Conservation (phyloP, 2,888 invertebrate genomes). For the Gymnoscelis rufifasciata region DNA sequence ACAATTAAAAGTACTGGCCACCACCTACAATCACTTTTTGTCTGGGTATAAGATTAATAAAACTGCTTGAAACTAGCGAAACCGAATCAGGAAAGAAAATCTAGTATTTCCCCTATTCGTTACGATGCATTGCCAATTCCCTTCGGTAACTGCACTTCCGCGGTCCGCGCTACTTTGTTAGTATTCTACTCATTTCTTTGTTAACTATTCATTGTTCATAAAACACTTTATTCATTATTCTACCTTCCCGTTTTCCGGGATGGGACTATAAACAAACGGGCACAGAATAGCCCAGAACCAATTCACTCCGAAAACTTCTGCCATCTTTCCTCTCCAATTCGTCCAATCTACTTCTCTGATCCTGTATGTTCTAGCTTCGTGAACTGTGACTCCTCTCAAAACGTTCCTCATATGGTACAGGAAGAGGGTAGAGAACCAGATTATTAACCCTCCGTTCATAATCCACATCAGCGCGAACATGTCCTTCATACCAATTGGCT, state of each 20-base stretch:
- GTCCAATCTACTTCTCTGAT: constrained; percentile 73
- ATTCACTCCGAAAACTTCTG: constrained; percentile 82
- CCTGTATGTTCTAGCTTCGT: constrained; percentile 56
- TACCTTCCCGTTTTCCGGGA: constrained; percentile 29
- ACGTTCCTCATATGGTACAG: constrained; percentile 66
- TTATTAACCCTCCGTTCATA: constrained; percentile 38
- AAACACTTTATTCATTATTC: not conserved
- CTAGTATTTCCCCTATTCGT: constrained; percentile 12
- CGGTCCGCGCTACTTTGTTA: constrained; percentile 6
- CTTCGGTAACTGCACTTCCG: constrained; percentile 2
- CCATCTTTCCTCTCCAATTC: constrained; percentile 83
- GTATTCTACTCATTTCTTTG: constrained; percentile 3
- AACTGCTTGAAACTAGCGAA: not conserved
- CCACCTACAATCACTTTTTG: too few relatives aligned
- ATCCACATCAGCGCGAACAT: constrained; percentile 43
- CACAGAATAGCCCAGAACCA: constrained; percentile 54
- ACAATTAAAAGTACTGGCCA: too few relatives aligned
- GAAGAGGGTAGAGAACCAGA: constrained; percentile 42
- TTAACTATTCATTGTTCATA: too few relatives aligned
- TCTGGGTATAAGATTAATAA: too few relatives aligned
- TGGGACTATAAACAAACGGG: constrained; percentile 47
- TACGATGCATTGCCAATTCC: constrained; percentile 11
- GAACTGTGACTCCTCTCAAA: constrained; percentile 71
- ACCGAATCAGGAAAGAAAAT: constrained; percentile 1
- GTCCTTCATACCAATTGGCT: constrained; percentile 39